phyloP scores from a whole-genome alignment of 2,113 vertebrate genomes.

The Menidia beryllina region DNA sequence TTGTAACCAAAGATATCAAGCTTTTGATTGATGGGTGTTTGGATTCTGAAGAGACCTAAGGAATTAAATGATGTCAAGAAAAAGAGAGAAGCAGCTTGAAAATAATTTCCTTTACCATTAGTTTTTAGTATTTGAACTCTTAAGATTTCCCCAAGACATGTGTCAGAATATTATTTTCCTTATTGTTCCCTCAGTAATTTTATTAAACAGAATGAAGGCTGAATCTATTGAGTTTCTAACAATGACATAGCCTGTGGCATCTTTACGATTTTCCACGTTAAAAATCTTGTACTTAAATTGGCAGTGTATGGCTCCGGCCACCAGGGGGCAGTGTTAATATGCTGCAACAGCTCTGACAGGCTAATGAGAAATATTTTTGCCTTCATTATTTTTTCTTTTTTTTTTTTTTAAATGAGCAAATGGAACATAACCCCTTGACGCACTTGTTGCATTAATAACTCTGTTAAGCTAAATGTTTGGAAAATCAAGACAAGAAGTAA shows the following conservation, averaged over 20 bases:
- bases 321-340: slow-evolving; percentile 54
- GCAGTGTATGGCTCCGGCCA: slow-evolving; percentile 23
- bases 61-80: background rate
- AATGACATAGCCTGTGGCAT: background rate
- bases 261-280: background rate
- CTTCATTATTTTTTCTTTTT: background rate
- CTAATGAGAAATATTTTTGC: background rate
- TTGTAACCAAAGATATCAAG: background rate
- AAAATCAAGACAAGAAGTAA: background rate
- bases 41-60: background rate
- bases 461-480: background rate
- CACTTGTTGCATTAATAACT: too few species aligned
- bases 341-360: background rate
- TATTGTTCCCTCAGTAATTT: background rate
- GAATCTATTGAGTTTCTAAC: too few species aligned
- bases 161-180: background rate
- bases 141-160: background rate
- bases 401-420: too few species aligned
- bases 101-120: background rate
- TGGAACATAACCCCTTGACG: too few species aligned
- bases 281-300: background rate
- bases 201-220: background rate
- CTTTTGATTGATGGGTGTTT: background rate
- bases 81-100: background rate
- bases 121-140: background rate